A percentile compares a stretch with the other conserved stretches of the same genome.
These are phyloP conservation scores for Ctena decussata DNA, from an alignment of 2,888 invertebrate species.

Conservation along the genomic window DNA sequence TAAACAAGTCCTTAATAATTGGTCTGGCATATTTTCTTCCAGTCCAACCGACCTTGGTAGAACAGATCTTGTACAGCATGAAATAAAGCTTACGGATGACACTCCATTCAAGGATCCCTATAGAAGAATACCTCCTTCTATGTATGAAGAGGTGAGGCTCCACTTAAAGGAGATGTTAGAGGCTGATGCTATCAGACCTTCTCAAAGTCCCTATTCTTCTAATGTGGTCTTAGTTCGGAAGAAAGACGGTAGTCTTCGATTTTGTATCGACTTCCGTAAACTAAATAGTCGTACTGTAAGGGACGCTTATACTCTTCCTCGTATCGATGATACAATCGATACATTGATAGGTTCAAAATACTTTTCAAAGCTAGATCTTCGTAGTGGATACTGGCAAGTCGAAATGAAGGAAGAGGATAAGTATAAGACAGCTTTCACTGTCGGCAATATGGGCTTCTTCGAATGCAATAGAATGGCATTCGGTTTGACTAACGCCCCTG, in stretches of 20 bases:
- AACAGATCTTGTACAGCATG: neutral
- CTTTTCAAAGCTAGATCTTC: no score
- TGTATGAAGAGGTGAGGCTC: neutral
- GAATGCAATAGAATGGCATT: no score
- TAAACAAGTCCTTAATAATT: neutral
- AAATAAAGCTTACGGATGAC: neutral
- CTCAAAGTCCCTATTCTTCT: neutral
- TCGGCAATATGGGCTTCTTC: no score
- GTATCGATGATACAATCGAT: neutral
- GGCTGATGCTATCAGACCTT: neutral
- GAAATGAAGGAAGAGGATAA: no score
- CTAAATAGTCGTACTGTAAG: neutral
- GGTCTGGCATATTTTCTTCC: neutral
- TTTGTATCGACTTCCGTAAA: neutral
- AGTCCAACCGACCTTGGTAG: neutral
- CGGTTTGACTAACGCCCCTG: no score
- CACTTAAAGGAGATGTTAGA: neutral
- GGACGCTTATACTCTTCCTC: no score
- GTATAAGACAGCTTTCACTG: no score
- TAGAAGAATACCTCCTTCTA: neutral
- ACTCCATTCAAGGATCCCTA: neutral
- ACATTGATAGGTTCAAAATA: neutral
- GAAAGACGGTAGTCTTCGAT: neutral
- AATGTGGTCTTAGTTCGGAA: neutral
- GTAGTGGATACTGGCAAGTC: no score